phyloP scores from a whole-genome alignment of 2,888 invertebrate species.

The Ornithoptera alexandrae region DNA sequence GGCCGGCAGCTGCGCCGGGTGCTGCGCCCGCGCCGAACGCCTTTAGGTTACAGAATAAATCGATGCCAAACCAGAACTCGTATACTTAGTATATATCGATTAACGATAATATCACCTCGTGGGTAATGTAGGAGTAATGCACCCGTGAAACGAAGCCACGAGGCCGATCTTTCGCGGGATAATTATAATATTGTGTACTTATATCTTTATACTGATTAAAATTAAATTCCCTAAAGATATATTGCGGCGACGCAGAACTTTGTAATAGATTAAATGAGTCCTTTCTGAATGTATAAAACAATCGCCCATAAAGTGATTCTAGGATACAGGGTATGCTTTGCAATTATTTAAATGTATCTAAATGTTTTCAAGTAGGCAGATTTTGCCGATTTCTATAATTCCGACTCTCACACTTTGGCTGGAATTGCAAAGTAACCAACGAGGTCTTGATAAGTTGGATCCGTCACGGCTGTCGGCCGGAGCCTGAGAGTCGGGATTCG shows the following conservation, averaged over 20 bases:
- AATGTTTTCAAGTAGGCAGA: constrained; percentile 78
- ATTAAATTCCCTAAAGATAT: constrained; percentile 66
- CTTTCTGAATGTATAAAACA: constrained; percentile 76
- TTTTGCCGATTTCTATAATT: constrained; percentile 59
- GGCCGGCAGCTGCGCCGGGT: constrained; percentile 36
- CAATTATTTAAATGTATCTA: constrained; percentile 90
- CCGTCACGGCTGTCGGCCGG: constrained; percentile 20
- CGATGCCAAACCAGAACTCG: constrained; percentile 76
- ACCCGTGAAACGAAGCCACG: constrained; percentile 47
- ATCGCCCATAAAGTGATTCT: constrained; percentile 87
- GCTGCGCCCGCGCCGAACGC: constrained; percentile 44
- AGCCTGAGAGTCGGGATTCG: constrained; percentile 31
- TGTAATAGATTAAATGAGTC: constrained; percentile 70
- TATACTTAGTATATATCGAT: constrained; percentile 72
- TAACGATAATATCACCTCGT: constrained; percentile 71
- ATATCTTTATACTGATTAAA: constrained; percentile 73
- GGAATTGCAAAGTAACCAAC: constrained; percentile 30
- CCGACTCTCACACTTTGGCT: constrained; percentile 43
- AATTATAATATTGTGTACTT: constrained; percentile 66
- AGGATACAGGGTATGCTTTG: constrained; percentile 97
- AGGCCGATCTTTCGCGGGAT: constrained; percentile 46
- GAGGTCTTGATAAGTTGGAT: background rate
- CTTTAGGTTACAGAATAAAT: constrained; percentile 67
- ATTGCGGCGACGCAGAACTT: constrained; percentile 71
- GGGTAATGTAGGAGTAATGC: constrained; percentile 66